Base-by-base conservation (phyloP, 2,888 invertebrate species). In the Antheraea yamamai region DNA sequence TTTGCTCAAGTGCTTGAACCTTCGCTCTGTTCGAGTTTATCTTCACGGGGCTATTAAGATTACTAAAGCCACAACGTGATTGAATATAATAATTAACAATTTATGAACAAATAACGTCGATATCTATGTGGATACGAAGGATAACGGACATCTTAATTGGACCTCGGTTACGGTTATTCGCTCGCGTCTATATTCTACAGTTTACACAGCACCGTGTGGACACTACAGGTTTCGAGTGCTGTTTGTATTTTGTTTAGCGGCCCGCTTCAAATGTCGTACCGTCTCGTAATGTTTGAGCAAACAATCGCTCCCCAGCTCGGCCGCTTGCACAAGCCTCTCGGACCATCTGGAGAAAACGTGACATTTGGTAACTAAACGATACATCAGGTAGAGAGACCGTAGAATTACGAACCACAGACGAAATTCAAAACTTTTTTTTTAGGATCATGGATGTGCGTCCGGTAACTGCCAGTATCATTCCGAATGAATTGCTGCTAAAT, bases 191-290 rank as follows among this genome's bases (percentile, higher is more conserved):
- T 91, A 89, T 90, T 90, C 88, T 87, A 85, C 82, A 81, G 88
- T 89, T 87, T 91, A 89, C 90, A 83, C 86, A 87, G 83, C 85
- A 84, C 83, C 85, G 82, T 91, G 90, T 92, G 89, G 90, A 90
- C 90, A 88, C 87, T 88, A 84, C 88, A 87, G 87, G 85, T 88
- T 88, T 87, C 88, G 89, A 90, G 91, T 86, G 88, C 82, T 95
- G 87, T 94, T 95, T 95, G 93, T 90, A 88, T 93, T 92, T 90
- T 93, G 89, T 94, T 95, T 95, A 95, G 94, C 95, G 94, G 92
- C 87, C 89, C 86, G 91, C 92, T 92, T 94, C 93, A 94, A 94
- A 94, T 94, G 91, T 93, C 90, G 92, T 91, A 90, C 93, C 93
- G 91, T 92, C 94, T 93, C 91, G 95, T 94, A 94, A 95, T 94